phyloP scores from a whole-genome alignment of 2,797 vertebrate genomes.

The Pseudochirops corinnae region DNA sequence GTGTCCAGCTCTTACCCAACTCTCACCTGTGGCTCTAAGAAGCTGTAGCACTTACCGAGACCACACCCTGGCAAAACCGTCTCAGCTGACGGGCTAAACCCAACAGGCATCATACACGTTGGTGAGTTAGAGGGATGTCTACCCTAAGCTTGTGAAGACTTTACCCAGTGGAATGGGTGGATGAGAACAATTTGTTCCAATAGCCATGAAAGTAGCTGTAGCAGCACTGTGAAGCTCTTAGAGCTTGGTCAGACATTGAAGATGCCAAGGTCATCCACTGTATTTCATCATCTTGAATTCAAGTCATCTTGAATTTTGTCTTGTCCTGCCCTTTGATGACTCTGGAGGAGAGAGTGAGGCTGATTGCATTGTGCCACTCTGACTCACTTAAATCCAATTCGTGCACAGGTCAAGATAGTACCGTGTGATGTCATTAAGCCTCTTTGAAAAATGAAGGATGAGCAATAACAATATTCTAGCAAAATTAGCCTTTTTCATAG shows the following conservation, averaged over 20 bases:
- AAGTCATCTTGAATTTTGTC: background rate
- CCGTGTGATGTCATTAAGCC: too few relatives aligned
- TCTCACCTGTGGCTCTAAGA: background rate
- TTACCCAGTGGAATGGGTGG: background rate
- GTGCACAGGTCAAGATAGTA: background rate
- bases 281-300: background rate
- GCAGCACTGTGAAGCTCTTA: background rate
- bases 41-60: rapidly evolving
- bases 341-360: background rate
- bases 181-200: background rate
- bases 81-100: background rate
- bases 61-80: background rate
- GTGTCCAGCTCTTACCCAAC: background rate
- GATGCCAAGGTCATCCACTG: background rate
- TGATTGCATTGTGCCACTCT: background rate
- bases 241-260: background rate
- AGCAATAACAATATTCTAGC: background rate
- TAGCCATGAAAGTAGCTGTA: background rate
- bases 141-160: background rate
- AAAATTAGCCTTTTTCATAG: background rate
- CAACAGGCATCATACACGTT: background rate
- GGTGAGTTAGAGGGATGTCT: background rate
- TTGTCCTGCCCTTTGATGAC: background rate
- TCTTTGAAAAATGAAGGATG: background rate
- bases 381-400: background rate